Percentiles rank a stretch among this genome's conserved stretches.
Conservation (phyloP, 2,797 vertebrate species). For the Carapus acus region DNA sequence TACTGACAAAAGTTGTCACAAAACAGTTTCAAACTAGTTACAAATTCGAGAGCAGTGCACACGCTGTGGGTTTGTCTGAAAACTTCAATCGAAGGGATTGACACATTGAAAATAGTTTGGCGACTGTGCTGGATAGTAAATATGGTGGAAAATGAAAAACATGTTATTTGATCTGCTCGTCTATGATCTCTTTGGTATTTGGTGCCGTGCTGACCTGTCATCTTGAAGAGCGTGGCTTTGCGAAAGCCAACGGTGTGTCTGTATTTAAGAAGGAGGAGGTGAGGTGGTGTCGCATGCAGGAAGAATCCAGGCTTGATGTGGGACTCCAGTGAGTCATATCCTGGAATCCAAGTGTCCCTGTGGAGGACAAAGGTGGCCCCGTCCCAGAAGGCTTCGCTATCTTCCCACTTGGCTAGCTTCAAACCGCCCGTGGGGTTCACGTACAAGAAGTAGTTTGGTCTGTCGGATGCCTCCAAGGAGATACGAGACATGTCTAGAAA, state of each 20-base stretch:
- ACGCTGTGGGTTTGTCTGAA: too few species aligned
- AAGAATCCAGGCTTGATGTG: slow-evolving; percentile 82
- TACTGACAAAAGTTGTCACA: too few species aligned
- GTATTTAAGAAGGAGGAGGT: slow-evolving; percentile 78
- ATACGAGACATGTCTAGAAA: slow-evolving; percentile 80
- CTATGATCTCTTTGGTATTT: too few species aligned
- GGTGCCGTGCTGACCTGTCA: slow-evolving; percentile 66
- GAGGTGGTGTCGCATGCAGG: slow-evolving; percentile 68
- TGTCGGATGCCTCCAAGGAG: slow-evolving; percentile 85
- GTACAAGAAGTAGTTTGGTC: slow-evolving; percentile 89
- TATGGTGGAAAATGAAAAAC: too few species aligned
- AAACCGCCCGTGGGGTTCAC: slow-evolving; percentile 71
- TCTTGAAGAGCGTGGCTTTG: slow-evolving; percentile 80
- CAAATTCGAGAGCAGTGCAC: too few species aligned
- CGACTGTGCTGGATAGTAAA: too few species aligned
- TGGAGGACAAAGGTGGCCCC: slow-evolving; percentile 85
- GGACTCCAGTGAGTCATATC: slow-evolving; percentile 88
- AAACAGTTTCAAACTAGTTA: too few species aligned
- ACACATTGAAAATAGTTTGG: too few species aligned
- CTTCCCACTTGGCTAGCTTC: slow-evolving; percentile 81
- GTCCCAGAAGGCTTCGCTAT: slow-evolving; percentile 74
- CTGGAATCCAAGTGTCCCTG: slow-evolving; percentile 79
- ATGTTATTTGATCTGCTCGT: too few species aligned
- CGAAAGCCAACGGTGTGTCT: slow-evolving; percentile 81
- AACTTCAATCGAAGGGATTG: too few species aligned